Base-by-base conservation (phyloP, 2,113 vertebrate genomes). In the Spea bombifrons region DNA sequence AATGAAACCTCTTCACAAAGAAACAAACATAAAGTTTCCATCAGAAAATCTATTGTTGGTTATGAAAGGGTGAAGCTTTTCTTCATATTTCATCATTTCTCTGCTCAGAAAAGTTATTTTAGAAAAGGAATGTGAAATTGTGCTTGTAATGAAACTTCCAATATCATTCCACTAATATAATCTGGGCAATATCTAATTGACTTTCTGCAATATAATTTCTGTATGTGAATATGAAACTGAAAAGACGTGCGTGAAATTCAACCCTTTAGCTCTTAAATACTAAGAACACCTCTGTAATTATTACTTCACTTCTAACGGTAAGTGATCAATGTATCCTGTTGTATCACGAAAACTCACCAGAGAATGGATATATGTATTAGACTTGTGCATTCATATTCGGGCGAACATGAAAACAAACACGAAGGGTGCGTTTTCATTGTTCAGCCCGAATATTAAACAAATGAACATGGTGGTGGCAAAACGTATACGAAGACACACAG, bases 201-300 rank as follows among this genome's bases (percentile, higher is more conserved):
- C 49, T 68, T 76, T 67, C 45, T 17, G 17, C 43, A 75, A 75
- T 75, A 43, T 49, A 46, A 16, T 66, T 67, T 67, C 16, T 45
- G 47, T 45, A 47, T 53, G 10, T 76, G 43, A 76, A 55, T 76
- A 68, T 76, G 8, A 43, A 76, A 57, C 65, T 76, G 46, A 64
- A 64, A 49, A 65, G 74, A 66, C 74, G 49, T 47, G 50, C 12
- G 5, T 45, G 49, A 66, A 76, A 67, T 76, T 44, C 49, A 76
- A 67, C 4, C 65, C 46, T 52, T 5, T 65, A 55, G 50, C 50
- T n/a, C 44, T 49, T 8, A 52, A 67, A 75, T 17, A 55, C 50
- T 47, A 66, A 75, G 47, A 75, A 55, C 30, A 52, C 73, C 17
- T 55, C 50, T 45, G 13, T 66, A 75, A 66, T 55, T 30, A 30